phyloP scores from a whole-genome alignment of 2,113 vertebrate genomes.

The Oncorhynchus clarkii region DNA sequence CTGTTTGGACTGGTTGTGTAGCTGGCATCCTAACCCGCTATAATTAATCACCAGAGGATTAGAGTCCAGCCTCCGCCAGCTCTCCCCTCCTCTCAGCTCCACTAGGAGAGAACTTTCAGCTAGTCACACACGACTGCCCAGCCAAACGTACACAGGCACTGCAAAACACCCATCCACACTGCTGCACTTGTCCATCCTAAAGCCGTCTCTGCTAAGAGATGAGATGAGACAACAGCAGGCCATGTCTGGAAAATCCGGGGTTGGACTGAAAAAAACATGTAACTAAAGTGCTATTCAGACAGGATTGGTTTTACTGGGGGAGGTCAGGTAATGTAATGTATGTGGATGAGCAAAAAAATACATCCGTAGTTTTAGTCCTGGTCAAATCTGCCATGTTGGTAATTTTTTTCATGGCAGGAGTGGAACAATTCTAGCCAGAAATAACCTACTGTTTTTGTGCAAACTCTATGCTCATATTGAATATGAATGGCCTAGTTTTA shows the following conservation, averaged over 20 bases:
- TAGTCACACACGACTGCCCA: constrained; percentile 43
- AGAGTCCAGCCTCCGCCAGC: constrained; percentile 24
- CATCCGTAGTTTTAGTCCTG: too few relatives aligned
- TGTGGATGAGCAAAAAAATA: too few relatives aligned
- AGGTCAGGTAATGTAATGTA: too few relatives aligned
- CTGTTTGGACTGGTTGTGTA: constrained; percentile 25
- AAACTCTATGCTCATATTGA: too few relatives aligned
- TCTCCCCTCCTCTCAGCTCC: constrained; percentile 25
- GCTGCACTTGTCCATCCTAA: constrained; percentile 23
- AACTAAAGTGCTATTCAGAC: too few relatives aligned
- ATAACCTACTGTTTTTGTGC: too few relatives aligned
- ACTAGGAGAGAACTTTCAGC: constrained; percentile 33
- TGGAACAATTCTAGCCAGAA: too few relatives aligned
- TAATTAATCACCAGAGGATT: constrained; percentile 58
- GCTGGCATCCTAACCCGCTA: constrained; percentile 24
- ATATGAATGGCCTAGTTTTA: too few relatives aligned
- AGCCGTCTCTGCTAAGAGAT: constrained; percentile 27
- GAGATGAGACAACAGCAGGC: constrained; percentile 23
- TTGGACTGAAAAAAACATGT: constrained; percentile 23
- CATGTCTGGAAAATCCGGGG: constrained; percentile 4
- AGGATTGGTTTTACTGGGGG: too few relatives aligned
- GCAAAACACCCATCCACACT: constrained; percentile 42
- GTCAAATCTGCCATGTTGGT: too few relatives aligned
- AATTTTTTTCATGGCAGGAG: too few relatives aligned
- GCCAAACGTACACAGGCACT: constrained; percentile 35